Evolutionary conservation across 2,113 vertebrate genomes (phyloP), one percentile per base, ranked within the genome.

Genomic region (Zosterops pallidus): DNA sequence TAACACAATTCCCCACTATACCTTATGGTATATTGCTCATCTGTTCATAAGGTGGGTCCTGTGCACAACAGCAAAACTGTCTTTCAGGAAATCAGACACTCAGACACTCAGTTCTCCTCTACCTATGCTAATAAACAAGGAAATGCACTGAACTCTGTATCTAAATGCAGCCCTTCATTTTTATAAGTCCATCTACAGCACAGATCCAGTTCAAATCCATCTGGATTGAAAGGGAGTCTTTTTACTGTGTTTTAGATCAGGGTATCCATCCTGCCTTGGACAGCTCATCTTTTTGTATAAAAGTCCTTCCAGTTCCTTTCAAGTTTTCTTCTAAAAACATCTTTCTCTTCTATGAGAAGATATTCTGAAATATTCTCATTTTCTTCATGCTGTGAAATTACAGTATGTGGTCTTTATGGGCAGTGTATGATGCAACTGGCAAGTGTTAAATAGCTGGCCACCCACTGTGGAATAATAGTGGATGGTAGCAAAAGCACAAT

Each of bases 391-490:
- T 92, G 93, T 92, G 85, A 89, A 96, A 75, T 89, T 95, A 96
- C 94, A 86, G 86, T 95, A 94, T 74, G 5, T 90, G 75, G 56
- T 90, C 78, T 79, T 76, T 87, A 62, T 64, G 76, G 70, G 53
- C 39, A 90, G 62, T n/a, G 70, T 83, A 67, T 89, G 86, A 91
- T 95, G 94, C 86, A 93, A 93, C 83, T 95, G 95, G 91, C 82
- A 94, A 95, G 77, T 93, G 72, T 85, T 94, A 90, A 91, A 92
- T 94, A 92, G 83, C 71, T 93, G 95, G 52, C 95, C 89, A 97
- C 92, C 91, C 90, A 87, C 84, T 96, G 90, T 78, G 95, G 92
- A 82, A 85, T 96, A 96, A 92, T 89, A 95, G 77, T 67, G 90
- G 90, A 95, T 74, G 77, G 77, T 94, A 95, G 92, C 52, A 90